A percentile compares a stretch with the other conserved stretches of the same genome.
These are phyloP conservation scores for Nymphalis io DNA, from an alignment of 1,140 invertebrate species.

Conservation along the genomic window DNA sequence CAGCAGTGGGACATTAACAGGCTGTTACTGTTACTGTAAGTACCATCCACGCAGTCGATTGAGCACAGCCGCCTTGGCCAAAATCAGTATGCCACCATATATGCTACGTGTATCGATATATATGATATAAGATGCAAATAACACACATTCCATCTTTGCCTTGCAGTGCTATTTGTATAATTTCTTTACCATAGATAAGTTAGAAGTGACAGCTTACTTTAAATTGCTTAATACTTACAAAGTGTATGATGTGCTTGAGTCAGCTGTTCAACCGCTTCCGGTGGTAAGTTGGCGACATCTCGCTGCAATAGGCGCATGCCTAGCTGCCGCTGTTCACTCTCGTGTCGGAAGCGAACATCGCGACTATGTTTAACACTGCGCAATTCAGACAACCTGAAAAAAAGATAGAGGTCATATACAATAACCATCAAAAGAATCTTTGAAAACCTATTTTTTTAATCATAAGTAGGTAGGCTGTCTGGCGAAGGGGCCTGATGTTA, in stretches of 20 bases:
- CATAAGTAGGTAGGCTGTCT: too few relatives aligned
- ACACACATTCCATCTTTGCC: too few relatives aligned
- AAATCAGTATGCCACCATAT: too few relatives aligned
- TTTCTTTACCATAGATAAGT: neutral
- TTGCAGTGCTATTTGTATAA: too few relatives aligned
- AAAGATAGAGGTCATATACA: neutral
- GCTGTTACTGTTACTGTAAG: constrained; percentile 28
- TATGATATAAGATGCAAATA: too few relatives aligned
- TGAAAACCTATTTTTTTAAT: too few relatives aligned
- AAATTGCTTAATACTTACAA: constrained; percentile 79
- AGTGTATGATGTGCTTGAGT: constrained; percentile 87
- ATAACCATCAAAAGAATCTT: too few relatives aligned
- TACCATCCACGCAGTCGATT: neutral
- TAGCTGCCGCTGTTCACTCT: constrained; percentile 87
- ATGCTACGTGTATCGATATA: too few relatives aligned
- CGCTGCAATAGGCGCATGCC: constrained; percentile 87
- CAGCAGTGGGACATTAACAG: too few relatives aligned
- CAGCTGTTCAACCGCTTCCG: constrained; percentile 84
- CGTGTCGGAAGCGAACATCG: constrained; percentile 87
- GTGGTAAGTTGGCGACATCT: constrained; percentile 85
- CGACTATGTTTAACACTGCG: constrained; percentile 86
- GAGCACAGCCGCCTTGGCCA: too few relatives aligned
- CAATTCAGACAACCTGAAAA: constrained; percentile 85
- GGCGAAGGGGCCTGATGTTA: too few relatives aligned
- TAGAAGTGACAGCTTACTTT: neutral